Conservation (phyloP, 2,797 vertebrate species). For the Rhabdophis nuchalis region DNA sequence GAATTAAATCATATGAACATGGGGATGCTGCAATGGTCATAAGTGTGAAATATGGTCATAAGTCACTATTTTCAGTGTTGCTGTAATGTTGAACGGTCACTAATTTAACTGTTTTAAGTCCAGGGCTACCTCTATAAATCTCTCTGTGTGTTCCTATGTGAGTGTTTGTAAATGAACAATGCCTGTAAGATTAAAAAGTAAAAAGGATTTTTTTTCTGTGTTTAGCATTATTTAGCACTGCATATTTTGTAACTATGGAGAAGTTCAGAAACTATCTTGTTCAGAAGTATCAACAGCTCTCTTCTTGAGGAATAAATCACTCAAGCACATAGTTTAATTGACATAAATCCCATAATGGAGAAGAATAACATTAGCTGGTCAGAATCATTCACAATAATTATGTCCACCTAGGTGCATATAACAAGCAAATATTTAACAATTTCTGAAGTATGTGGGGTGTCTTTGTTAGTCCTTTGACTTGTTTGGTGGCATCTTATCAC, state of each 20-base stretch:
- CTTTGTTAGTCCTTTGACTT: background rate
- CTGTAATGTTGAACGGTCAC: too few species aligned
- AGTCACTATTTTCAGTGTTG: too few species aligned
- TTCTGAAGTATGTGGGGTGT: background rate
- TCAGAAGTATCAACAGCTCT: background rate
- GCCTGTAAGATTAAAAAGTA: conserved; percentile 5
- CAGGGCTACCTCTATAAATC: background rate
- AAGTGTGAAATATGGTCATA: too few species aligned
- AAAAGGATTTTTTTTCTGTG: background rate
- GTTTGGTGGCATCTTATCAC: background rate
- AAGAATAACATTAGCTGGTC: conserved; percentile 41
- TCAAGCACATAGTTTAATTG: conserved; percentile 17
- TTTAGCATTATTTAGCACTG: conserved; percentile 2
- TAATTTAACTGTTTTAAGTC: too few species aligned
- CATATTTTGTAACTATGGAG: conserved; percentile 11
- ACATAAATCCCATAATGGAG: conserved; percentile 33
- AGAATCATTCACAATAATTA: conserved; percentile 12
- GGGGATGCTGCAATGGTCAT: too few species aligned
- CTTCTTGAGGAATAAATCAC: conserved; percentile 19
- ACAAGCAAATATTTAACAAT: conserved; percentile 11
- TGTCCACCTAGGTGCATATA: conserved; percentile 9
- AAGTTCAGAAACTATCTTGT: background rate
- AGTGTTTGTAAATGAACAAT: background rate
- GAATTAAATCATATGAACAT: too few species aligned
- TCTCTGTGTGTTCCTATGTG: background rate